Base-by-base conservation (phyloP, 2,113 vertebrate genomes). In the Melanerpes aurifrons region DNA sequence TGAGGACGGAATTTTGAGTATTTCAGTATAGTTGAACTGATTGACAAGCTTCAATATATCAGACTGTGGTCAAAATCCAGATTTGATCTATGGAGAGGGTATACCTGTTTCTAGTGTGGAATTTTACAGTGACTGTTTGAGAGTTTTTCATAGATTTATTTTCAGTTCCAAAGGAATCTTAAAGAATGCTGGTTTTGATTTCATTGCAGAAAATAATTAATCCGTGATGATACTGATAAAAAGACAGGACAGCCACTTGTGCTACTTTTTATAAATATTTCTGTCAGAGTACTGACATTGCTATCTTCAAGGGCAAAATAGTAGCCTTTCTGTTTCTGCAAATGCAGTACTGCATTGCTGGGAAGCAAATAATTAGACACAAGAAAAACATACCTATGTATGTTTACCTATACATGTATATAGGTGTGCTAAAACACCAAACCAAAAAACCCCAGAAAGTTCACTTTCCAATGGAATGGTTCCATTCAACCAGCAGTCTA, bases 261-360 rank as follows among this genome's bases (percentile, higher is more conserved):
- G 31, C 69, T 86, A 40, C 48, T 88, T 83, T 81, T 84, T 61
- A 40, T 89, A 74, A 93, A 63, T 94, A 86, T 63, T 90, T 87
- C 21, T 95, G 47, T 81, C 73, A 64, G 50, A 43, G 10, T 28
- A 63, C 12, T 67, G 59, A 47, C 53, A 24, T 71, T 80, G 50
- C 80, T 88, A 63, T 53, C 58, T 68, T 37, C 35, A 71, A 89
- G 47, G 68, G 32, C 57, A 74, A 61, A 40, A 15, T 18, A 68
- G 26, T 54, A 61, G 62, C 7, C 47, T 80, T 88, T 86, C 63
- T 91, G 54, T 89, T 91, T 79, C 76, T 90, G 76, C 54, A 78
- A 68, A 68, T 56, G 53, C 25, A 54, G 43, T 57, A 40, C 22
- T 64, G 1, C 3, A 0, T 86, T 80, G 31, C 66, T 71, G 19